phyloP scores from a whole-genome alignment of 1,140 invertebrate genomes.

The Papilio polytes region DNA sequence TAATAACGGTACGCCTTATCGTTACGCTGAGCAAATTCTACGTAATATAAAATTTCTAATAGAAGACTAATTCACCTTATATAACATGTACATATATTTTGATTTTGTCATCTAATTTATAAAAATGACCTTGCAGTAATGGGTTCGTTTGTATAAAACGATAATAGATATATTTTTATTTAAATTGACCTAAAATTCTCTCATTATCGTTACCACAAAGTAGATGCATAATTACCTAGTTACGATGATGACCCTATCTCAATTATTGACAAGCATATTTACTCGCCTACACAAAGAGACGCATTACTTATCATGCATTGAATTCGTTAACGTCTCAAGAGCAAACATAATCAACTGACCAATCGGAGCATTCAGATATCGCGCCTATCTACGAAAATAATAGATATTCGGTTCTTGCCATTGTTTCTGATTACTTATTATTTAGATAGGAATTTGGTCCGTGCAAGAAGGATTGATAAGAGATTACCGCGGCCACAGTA shows the following conservation, averaged over 20 bases:
- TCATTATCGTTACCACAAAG: slow-evolving; percentile 29
- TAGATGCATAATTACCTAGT: slow-evolving; percentile 33
- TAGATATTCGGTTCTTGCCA: slow-evolving; percentile 66
- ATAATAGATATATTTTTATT: neutral
- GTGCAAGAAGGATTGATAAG: slow-evolving; percentile 72
- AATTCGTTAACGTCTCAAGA: slow-evolving; percentile 56
- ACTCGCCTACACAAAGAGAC: slow-evolving; percentile 65
- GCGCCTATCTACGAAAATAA: slow-evolving; percentile 59
- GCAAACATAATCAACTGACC: slow-evolving; percentile 71
- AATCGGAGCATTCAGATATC: slow-evolving; percentile 76
- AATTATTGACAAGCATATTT: slow-evolving; percentile 33
- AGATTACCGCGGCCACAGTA: slow-evolving; percentile 73
- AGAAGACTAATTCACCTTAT: neutral
- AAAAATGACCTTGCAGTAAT: neutral
- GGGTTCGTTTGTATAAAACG: neutral
- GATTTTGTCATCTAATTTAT: neutral
- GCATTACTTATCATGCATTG: slow-evolving; percentile 59
- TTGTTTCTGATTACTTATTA: slow-evolving; percentile 58
- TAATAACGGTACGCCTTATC: neutral
- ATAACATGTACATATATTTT: neutral
- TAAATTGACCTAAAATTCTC: neutral
- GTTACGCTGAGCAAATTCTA: neutral
- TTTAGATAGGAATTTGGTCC: slow-evolving; percentile 49
- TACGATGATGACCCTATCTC: slow-evolving; percentile 30
- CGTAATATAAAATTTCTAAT: neutral